Base-by-base conservation (phyloP, 2,888 invertebrate species). In the Sesia apiformis region DNA sequence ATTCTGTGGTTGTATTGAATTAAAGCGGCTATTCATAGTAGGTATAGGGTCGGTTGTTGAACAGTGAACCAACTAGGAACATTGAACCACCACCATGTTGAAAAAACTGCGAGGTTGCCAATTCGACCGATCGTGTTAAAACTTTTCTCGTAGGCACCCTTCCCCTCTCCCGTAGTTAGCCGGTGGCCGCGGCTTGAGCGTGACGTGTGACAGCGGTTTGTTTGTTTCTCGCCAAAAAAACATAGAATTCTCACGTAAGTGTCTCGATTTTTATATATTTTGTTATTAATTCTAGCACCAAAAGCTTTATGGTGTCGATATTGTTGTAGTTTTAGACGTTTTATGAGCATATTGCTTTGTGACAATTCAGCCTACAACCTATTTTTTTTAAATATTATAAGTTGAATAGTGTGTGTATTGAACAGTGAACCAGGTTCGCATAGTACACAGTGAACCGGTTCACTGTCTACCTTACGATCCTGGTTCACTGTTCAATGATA, bases 11-110 rank as follows among this genome's bases (percentile, higher is more conserved):
- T n/a, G n/a, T n/a, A n/a, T n/a, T n/a, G n/a, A n/a, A n/a, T n/a
- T n/a, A n/a, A n/a, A n/a, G n/a, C n/a, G n/a, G n/a, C n/a, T n/a
- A n/a, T n/a, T n/a, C n/a, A n/a, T n/a, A n/a, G n/a, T n/a, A n/a
- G n/a, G n/a, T n/a, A n/a, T n/a, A n/a, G n/a, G 41, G 41, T 41
- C 41, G 41, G 41, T 60, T 58, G 60, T 58, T 58, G 60, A 60
- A 58, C 60, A 60, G 41, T 41, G 41, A 41, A 41, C 41, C 41
- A 41, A 41, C 41, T 6, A 41, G 41, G 6, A 5, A 41, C 41
- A 41, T 6, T 54, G 2, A 51, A 40, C 49, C 42, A 53, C 46
- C 52, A 49, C 53, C 54, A 52, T 60, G 55, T 56, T 56, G 51
- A 39, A 43, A 51, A 54, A 54, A 51, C 41, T 54, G 51, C 42